Percentiles rank a stretch among this genome's conserved stretches.
Conservation (phyloP, 2,113 vertebrate species). For the Crotalus horridus region DNA sequence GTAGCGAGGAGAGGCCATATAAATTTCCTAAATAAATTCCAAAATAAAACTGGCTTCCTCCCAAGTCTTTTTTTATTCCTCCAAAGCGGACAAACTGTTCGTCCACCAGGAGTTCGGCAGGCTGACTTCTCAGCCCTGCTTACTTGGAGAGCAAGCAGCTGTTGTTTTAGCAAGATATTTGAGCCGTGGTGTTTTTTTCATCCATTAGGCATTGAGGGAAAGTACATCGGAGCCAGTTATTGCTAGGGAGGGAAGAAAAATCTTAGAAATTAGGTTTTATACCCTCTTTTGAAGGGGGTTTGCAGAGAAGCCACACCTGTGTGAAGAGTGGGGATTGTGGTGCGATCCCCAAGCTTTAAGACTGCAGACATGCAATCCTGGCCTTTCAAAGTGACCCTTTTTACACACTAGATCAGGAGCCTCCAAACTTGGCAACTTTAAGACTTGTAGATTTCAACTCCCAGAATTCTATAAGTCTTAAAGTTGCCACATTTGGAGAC, state of each 20-base stretch:
- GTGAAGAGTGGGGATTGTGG: too few relatives aligned
- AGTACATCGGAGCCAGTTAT: not conserved
- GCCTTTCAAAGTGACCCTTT: not conserved
- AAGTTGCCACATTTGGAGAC: not conserved
- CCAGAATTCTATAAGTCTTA: not conserved
- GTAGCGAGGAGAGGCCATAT: too few relatives aligned
- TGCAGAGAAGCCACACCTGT: too few relatives aligned
- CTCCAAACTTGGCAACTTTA: not conserved
- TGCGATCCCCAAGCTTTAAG: not conserved
- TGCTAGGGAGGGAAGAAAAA: not conserved
- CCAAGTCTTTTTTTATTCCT: not conserved
- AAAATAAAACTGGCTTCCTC: not conserved
- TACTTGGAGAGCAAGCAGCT: not conserved
- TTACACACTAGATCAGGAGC: not conserved
- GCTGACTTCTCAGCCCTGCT: not conserved
- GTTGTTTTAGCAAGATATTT: not conserved
- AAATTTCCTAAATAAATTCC: too few relatives aligned
- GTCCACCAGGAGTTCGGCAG: not conserved
- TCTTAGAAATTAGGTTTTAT: not conserved
- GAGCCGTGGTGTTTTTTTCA: not conserved
- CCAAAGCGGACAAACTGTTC: too few relatives aligned
- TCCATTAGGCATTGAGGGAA: not conserved
- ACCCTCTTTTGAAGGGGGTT: not conserved
- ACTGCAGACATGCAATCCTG: not conserved
- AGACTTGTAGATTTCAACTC: not conserved